Conservation (phyloP, 2,797 vertebrate species). For the Cichlasoma orientale region DNA sequence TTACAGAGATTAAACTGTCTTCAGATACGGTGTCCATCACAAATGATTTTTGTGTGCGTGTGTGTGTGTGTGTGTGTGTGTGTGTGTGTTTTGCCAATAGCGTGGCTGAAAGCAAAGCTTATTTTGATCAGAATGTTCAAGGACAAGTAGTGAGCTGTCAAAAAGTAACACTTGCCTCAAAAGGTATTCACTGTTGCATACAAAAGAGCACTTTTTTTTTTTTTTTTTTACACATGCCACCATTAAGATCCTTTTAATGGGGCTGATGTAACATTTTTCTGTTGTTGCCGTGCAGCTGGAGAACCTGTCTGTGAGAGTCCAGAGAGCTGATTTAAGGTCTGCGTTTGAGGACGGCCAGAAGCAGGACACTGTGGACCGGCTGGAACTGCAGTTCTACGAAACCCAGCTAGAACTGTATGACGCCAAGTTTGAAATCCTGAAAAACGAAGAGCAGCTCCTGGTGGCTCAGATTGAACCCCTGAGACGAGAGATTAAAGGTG, state of each 20-base stretch:
- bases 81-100: neutral
- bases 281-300: constrained; percentile 79
- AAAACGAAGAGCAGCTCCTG: constrained; percentile 92
- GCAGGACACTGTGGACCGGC: constrained; percentile 79
- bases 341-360: constrained; percentile 26
- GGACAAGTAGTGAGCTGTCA: constrained; percentile 3
- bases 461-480: constrained; percentile 87
- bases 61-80: neutral
- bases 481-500: constrained; percentile 91
- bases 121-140: neutral
- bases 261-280: neutral
- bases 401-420: constrained; percentile 91
- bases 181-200: neutral
- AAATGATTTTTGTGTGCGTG: neutral
- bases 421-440: constrained; percentile 90
- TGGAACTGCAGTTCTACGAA: constrained; percentile 94
- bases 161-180: neutral
- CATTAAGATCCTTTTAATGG: neutral
- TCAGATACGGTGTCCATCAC: neutral
- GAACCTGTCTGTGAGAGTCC: constrained; percentile 66
- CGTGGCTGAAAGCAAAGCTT: neutral
- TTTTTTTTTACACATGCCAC: neutral
- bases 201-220: neutral
- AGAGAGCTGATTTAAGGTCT: constrained; percentile 6
- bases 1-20: neutral